Percentiles rank a stretch among this genome's conserved stretches.
phyloP scores from a whole-genome alignment of 2,888 invertebrate species.

The Apocheima hispidaria region DNA sequence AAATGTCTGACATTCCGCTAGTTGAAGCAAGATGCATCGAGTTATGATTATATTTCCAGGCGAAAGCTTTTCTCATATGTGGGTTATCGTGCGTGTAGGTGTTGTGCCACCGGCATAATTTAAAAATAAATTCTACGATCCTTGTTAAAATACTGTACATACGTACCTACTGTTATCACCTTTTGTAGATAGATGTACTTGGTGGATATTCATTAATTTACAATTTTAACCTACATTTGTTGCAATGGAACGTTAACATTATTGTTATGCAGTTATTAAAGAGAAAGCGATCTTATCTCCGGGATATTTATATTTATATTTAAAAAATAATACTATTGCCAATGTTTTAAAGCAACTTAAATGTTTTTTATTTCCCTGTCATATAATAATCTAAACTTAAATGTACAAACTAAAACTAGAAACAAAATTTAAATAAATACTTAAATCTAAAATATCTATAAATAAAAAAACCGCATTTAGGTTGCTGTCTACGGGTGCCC shows the following conservation, averaged over 20 bases:
- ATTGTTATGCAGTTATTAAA: neutral
- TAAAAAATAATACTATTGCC: no score
- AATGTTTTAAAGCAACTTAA: no score
- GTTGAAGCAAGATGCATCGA: constrained; percentile 20
- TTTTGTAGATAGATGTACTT: neutral
- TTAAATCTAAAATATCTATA: no score
- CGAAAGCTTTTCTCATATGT: constrained; percentile 28
- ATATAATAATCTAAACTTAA: no score
- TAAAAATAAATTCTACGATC: constrained; percentile 15
- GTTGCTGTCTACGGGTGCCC: no score
- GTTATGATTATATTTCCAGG: constrained; percentile 29
- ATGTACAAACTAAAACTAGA: no score
- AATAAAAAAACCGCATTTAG: no score
- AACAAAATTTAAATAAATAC: no score
- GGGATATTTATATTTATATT: no score
- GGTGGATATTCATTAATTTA: constrained; percentile 9
- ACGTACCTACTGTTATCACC: neutral
- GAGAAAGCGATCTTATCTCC: no score
- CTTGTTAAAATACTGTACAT: neutral
- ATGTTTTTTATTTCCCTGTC: no score
- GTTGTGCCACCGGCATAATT: neutral
- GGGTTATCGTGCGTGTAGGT: constrained; percentile 26
- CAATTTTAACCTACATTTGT: neutral
- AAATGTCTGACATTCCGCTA: constrained; percentile 7
- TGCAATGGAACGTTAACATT: neutral